Conservation (phyloP, 1,140 invertebrate species). For the Drosophila orena region DNA sequence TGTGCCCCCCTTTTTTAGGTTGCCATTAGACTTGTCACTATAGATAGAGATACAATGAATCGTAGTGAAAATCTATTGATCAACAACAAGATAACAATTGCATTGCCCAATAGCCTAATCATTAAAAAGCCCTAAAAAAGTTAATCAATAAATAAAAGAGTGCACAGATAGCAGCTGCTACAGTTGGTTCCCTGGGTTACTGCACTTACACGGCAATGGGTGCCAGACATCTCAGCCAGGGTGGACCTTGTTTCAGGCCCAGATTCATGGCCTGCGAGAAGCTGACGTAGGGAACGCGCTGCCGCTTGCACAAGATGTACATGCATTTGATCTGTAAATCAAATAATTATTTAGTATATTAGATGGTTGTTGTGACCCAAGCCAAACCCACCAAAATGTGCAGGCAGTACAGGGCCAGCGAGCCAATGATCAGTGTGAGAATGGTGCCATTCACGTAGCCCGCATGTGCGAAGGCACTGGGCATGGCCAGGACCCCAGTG, state of each 20-base stretch:
- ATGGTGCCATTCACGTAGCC: constrained; percentile 88
- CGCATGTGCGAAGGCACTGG: constrained; percentile 89
- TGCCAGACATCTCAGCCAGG: constrained; percentile 86
- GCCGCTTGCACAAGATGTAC: constrained; percentile 86
- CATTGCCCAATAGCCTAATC: constrained; percentile 4
- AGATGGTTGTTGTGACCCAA: background rate
- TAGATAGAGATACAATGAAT: background rate
- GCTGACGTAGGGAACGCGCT: constrained; percentile 86
- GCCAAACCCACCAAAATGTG: constrained; percentile 87
- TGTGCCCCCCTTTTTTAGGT: too few species aligned
- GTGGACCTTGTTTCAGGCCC: constrained; percentile 87
- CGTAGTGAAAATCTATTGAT: constrained; percentile 6
- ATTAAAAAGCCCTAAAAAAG: constrained; percentile 28
- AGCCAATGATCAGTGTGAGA: constrained; percentile 87
- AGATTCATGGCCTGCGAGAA: constrained; percentile 89
- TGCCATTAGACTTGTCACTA: too few species aligned
- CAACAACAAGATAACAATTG: constrained; percentile 13
- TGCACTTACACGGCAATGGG: constrained; percentile 86
- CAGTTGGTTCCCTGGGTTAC: constrained; percentile 27
- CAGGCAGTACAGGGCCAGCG: constrained; percentile 88
- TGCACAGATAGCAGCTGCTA: too few species aligned
- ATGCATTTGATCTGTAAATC: constrained; percentile 85
- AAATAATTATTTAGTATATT: too few species aligned
- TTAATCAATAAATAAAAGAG: constrained; percentile 6
- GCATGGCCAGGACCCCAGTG: constrained; percentile 93